Evolutionary conservation across 2,113 vertebrate species (phyloP), one percentile per base, ranked within the genome.

Genomic region (Potamarius usumacintae): DNA sequence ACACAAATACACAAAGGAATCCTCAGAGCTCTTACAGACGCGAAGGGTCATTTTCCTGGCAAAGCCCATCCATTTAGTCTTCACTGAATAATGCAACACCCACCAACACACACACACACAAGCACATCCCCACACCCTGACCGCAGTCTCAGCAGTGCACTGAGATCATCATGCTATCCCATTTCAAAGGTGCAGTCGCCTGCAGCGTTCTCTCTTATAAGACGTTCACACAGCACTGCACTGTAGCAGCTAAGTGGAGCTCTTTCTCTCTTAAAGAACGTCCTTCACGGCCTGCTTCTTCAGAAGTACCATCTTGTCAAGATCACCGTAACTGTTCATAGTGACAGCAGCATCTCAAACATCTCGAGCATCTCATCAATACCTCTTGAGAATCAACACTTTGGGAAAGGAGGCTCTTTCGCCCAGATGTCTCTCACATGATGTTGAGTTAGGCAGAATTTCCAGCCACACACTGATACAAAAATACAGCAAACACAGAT

Each of bases 111-210:
- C 67, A 81, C 34, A 85, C 72, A 89, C 9, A 87, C 82, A 60
- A 60, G 15, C 57, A 81, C 76, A 84, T 69, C 65, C 62, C 55
- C 53, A 57, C 83, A 83, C 60, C 55, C 58, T 42, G 84, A 65
- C 62, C 48, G 15, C 80, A 83, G 83, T 69, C 84, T 88, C 89
- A 84, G 63, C 74, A 76, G 65, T 83, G 42, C 48, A 20, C 74
- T 90, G 89, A 90, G 84, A 72, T 90, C 89, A 88, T 80, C 87
- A 34, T 15, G 55, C 63, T 85, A 86, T 90, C 84, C 52, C 74
- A 84, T 90, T 86, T 90, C 87, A 90, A 90, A 90, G 82, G 84
- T 79, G 86, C 52, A 86, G 60, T 80, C 53, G 81, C 87, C 86
- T 85, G 52, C 52, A 90, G 86, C 71, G 30, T 53, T 86, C 69